Conservation (phyloP, 2,888 invertebrate genomes). For the Phaonia tiefii region DNA sequence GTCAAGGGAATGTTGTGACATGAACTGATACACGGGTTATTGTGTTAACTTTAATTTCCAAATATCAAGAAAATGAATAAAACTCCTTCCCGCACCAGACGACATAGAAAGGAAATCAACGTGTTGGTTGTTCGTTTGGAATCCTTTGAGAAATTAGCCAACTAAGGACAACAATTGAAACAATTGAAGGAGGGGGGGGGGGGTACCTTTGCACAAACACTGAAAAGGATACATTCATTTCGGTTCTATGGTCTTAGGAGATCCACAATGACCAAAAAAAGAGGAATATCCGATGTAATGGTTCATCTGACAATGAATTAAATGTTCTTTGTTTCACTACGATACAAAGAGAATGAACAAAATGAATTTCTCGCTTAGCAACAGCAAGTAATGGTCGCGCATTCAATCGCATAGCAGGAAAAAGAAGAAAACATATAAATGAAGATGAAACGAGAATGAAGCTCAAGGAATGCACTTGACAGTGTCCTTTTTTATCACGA, state of each 20-base stretch:
- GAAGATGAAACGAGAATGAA: too few relatives aligned
- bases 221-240: constrained; percentile 12
- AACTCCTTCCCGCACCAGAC: neutral
- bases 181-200: neutral
- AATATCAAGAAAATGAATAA: neutral
- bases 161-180: too few relatives aligned
- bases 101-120: neutral
- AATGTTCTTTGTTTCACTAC: constrained; percentile 5
- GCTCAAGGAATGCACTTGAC: constrained; percentile 1
- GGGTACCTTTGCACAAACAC: neutral
- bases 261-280: too few relatives aligned
- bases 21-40: neutral
- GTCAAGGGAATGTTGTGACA: neutral
- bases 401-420: constrained; percentile 10
- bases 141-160: constrained; percentile 38
- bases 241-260: too few relatives aligned
- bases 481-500: neutral
- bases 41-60: constrained; percentile 5
- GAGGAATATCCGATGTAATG: too few relatives aligned
- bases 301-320: constrained; percentile 22
- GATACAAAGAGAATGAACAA: neutral
- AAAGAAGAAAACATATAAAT: too few relatives aligned
- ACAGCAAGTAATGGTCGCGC: neutral
- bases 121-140: constrained; percentile 10
- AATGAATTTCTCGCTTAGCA: neutral